Conservation (phyloP, 2,113 vertebrate genomes). For the Pteruthius melanotis region DNA sequence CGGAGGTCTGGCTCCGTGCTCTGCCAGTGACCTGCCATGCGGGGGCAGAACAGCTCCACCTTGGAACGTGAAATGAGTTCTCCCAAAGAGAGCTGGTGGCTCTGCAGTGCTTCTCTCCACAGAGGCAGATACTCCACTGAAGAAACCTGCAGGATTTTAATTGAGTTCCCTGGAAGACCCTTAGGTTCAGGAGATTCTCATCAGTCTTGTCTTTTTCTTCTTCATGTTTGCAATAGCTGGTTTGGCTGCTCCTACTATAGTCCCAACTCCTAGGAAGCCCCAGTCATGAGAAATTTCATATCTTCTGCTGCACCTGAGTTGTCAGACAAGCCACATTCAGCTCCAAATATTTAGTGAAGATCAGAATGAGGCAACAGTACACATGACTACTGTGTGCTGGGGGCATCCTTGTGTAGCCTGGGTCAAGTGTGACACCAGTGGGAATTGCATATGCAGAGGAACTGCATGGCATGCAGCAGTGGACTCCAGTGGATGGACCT, state of each 20-base stretch:
- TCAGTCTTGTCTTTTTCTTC: background rate
- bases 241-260: background rate
- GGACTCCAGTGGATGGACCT: background rate
- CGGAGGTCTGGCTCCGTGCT: background rate
- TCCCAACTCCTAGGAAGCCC: background rate
- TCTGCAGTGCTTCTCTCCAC: background rate
- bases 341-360: background rate
- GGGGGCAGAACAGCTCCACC: constrained; percentile 60
- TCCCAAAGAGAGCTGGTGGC: background rate
- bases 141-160: background rate
- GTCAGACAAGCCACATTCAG: background rate
- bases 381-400: background rate
- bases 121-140: background rate
- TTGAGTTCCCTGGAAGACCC: background rate
- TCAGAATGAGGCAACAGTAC: background rate
- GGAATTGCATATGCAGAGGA: background rate
- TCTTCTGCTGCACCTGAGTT: background rate
- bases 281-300: background rate
- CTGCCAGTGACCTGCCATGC: constrained; percentile 38
- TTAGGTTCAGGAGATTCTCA: background rate
- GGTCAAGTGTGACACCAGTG: background rate
- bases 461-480: background rate
- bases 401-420: background rate
- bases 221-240: background rate
- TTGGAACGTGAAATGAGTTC: background rate